Evolutionary conservation across 2,888 invertebrate genomes (phyloP).

Genomic region (Protonemura montana): DNA sequence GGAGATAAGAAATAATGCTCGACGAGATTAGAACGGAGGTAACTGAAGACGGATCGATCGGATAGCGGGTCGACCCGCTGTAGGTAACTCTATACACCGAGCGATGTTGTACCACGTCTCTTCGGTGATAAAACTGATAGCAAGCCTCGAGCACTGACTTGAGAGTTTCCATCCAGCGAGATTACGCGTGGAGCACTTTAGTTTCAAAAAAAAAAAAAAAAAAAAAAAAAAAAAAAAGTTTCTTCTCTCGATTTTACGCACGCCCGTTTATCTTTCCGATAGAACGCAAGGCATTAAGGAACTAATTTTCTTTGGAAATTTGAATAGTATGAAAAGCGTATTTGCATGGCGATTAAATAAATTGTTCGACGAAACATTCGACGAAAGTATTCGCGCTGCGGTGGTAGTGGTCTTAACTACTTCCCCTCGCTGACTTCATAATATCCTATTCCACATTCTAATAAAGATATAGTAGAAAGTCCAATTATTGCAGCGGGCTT

Average conservation of each 20-base stretch:
- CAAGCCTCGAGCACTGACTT: not conserved
- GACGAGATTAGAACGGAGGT: slow-evolving; percentile 14
- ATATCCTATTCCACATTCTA: not conserved
- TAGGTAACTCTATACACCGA: not conserved
- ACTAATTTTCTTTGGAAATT: slow-evolving; percentile 12
- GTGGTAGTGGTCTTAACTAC: not conserved
- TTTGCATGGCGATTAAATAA: slow-evolving; percentile 7
- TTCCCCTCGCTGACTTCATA: not conserved
- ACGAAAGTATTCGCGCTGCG: not conserved
- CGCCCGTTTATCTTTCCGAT: not conserved
- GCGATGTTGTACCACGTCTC: not conserved
- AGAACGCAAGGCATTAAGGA: not conserved
- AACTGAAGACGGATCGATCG: slow-evolving; percentile 32
- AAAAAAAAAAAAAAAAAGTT: too few relatives aligned
- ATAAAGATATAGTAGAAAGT: not conserved
- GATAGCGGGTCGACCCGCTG: not conserved
- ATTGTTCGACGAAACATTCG: not conserved
- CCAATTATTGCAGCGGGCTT: not conserved
- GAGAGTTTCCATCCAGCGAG: not conserved
- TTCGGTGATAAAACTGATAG: not conserved
- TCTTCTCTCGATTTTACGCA: not conserved
- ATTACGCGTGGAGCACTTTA: not conserved
- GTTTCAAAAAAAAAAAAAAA: too few relatives aligned
- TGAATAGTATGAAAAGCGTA: slow-evolving; percentile 12
- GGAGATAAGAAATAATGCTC: slow-evolving; percentile 43